phyloP scores from a whole-genome alignment of 2,113 vertebrate genomes.

The Pachyramphus minor region DNA sequence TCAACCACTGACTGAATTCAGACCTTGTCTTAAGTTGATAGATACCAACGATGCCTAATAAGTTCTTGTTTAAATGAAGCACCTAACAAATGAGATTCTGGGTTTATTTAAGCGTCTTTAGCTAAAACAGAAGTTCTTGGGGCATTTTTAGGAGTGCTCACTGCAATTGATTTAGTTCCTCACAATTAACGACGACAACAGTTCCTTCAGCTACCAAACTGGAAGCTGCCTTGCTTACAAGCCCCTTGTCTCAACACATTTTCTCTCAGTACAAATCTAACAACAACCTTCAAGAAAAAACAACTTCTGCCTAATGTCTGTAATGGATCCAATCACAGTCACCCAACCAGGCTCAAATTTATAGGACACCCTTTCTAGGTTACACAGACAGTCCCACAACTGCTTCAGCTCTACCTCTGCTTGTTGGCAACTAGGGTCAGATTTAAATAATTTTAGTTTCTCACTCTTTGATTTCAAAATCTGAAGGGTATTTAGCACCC shows the following conservation, averaged over 20 bases:
- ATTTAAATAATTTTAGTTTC: neutral
- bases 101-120: neutral
- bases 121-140: neutral
- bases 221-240: neutral
- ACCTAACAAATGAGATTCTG: neutral
- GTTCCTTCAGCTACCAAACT: neutral
- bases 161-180: neutral
- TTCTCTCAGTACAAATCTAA: neutral
- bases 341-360: neutral
- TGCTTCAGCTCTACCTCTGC: neutral
- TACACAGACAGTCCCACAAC: neutral
- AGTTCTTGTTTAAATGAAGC: neutral
- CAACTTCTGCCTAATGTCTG: neutral
- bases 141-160: neutral
- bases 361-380: neutral
- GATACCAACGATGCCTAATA: neutral
- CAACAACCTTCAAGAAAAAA: neutral
- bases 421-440: neutral
- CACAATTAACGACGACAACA: neutral
- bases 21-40: neutral
- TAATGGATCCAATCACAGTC: neutral
- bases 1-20: neutral
- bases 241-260: neutral
- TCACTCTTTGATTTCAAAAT: neutral
- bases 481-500: neutral